Evolutionary conservation across 2,797 vertebrate species (phyloP).

Genomic region (Pristis pectinata): DNA sequence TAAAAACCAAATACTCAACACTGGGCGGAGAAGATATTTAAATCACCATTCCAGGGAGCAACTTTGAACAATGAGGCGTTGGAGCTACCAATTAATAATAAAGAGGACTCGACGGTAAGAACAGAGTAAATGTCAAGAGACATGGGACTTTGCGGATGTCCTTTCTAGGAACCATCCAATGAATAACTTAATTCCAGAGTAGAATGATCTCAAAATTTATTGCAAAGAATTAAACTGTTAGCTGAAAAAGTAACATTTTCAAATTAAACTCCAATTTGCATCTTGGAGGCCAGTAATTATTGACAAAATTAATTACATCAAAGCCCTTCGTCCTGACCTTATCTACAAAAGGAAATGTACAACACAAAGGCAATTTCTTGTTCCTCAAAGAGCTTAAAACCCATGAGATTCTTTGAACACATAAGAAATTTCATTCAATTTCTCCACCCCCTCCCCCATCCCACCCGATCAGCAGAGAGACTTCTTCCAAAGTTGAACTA

Average conservation of each 20-base stretch:
- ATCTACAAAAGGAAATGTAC: slow-evolving; percentile 33
- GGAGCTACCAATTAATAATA: neutral
- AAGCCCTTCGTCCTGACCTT: neutral
- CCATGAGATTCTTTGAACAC: neutral
- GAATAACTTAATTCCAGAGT: neutral
- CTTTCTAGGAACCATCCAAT: neutral
- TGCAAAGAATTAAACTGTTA: slow-evolving; percentile 12
- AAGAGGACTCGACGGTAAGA: neutral
- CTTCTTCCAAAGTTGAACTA: neutral
- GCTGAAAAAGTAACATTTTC: slow-evolving; percentile 15
- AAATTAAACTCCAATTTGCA: neutral
- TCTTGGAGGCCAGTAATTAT: neutral
- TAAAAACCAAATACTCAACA: neutral
- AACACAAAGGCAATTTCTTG: neutral
- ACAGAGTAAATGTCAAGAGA: neutral
- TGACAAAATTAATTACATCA: slow-evolving; percentile 20
- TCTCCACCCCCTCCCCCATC: neutral
- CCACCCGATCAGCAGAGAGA: neutral
- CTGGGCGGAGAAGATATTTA: neutral
- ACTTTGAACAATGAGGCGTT: neutral
- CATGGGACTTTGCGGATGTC: neutral
- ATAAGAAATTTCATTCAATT: too few relatives aligned
- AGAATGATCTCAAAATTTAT: neutral
- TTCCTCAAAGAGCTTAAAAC: neutral
- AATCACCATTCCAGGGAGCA: neutral